Evolutionary conservation across 1,140 invertebrate species (phyloP).

Genomic region (Drosophila kanapiae): DNA sequence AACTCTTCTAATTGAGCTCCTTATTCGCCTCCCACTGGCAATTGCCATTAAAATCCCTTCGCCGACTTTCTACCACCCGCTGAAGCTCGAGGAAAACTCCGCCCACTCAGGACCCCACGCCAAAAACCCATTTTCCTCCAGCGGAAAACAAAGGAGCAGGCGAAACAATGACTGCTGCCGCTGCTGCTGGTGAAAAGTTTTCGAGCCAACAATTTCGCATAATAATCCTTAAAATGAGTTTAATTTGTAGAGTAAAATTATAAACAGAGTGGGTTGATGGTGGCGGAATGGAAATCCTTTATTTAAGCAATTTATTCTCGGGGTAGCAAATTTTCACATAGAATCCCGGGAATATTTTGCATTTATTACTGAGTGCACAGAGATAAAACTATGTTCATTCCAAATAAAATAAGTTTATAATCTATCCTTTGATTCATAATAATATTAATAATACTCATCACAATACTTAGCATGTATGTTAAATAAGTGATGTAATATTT

Average conservation of each 20-base stretch:
- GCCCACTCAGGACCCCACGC: not conserved
- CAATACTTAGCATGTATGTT: too few relatives aligned
- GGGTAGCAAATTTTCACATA: slow-evolving; percentile 16
- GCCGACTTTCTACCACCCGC: slow-evolving; percentile 20
- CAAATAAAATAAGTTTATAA: too few relatives aligned
- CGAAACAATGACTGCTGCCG: slow-evolving; percentile 48
- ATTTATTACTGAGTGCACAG: not conserved
- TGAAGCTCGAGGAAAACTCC: slow-evolving; percentile 8
- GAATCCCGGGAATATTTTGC: not conserved
- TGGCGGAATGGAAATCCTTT: slow-evolving; percentile 12
- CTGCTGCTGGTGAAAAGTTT: slow-evolving; percentile 40
- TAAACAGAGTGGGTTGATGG: slow-evolving; percentile 21
- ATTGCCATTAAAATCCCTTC: slow-evolving; percentile 23
- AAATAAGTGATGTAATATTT: too few relatives aligned
- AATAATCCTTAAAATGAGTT: slow-evolving; percentile 85
- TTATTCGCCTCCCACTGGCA: slow-evolving; percentile 29
- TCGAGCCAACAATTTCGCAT: slow-evolving; percentile 77
- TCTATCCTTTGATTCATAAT: too few relatives aligned
- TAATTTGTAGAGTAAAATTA: slow-evolving; percentile 83
- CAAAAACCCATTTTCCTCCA: slow-evolving; percentile 6
- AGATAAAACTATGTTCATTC: not conserved
- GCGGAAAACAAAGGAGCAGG: slow-evolving; percentile 35
- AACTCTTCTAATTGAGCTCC: slow-evolving; percentile 61
- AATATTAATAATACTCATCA: too few relatives aligned
- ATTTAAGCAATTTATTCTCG: slow-evolving; percentile 25